These are phyloP conservation scores for Aphyosemion australe DNA, from an alignment of 2,113 vertebrate genomes.

Conservation along the genomic window DNA sequence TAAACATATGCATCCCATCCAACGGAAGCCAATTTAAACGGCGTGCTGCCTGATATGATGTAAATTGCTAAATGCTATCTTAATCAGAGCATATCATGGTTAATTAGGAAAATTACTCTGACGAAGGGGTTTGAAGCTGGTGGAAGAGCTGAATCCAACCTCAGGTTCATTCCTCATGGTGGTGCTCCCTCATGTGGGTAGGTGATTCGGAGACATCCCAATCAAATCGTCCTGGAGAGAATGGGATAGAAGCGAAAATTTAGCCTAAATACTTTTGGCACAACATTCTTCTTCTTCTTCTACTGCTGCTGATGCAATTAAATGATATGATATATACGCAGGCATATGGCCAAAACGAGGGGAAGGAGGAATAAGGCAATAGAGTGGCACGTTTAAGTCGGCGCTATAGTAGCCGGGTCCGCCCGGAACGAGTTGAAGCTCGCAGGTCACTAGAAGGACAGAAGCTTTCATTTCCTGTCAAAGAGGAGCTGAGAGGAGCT, in stretches of 20 bases:
- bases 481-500: constrained; percentile 64
- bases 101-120: constrained; percentile 74
- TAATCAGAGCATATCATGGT: constrained; percentile 68
- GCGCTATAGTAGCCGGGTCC: constrained; percentile 18
- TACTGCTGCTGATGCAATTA: constrained; percentile 42
- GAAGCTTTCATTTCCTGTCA: constrained; percentile 73
- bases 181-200: constrained; percentile 55
- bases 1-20: constrained; percentile 51
- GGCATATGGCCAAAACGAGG: constrained; percentile 26
- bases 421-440: constrained; percentile 55
- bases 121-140: constrained; percentile 62
- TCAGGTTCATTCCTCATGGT: constrained; percentile 57
- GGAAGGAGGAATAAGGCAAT: not conserved
- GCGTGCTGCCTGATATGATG: constrained; percentile 57
- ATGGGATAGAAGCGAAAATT: constrained; percentile 10
- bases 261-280: constrained; percentile 21
- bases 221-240: constrained; percentile 38
- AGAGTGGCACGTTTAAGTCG: constrained; percentile 16
- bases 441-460: constrained; percentile 61
- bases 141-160: constrained; percentile 48
- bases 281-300: constrained; percentile 15
- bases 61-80: constrained; percentile 71
- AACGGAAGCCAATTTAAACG: constrained; percentile 55
- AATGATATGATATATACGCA: constrained; percentile 25
- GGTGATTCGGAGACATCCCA: constrained; percentile 28